Evolutionary conservation across 2,113 vertebrate genomes (phyloP), one percentile per base, ranked within the genome.

Genomic region (Thalassarche chlororhynchos): DNA sequence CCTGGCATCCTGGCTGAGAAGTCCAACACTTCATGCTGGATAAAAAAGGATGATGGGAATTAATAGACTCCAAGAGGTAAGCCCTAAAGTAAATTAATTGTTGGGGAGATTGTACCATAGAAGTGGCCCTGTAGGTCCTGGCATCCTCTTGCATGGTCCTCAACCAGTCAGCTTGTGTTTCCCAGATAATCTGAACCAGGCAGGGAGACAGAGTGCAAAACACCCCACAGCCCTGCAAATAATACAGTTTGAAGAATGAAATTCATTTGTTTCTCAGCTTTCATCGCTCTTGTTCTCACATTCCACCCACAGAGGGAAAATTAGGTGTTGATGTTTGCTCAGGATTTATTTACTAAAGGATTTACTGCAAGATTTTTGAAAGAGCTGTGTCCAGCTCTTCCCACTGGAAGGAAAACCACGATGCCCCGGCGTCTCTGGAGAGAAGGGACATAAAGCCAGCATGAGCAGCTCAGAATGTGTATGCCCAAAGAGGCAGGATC

Each of bases 251-350:
- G 54, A 78, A 72, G 55, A 72, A 88, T 2, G 5, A 44, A 90
- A 94, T 60, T 29, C 44, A 86, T 97, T 87, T 80, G 58, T 93
- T 91, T 86, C 93, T 88, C 89, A 81, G 78, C 82, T 90, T 96
- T 86, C 75, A 57, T 86, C 8, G 0, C 89, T 94, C 68, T 34
- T 9, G 25, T 90, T 95, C 89, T 92, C 82, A 81, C 88, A 36
- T 93, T 84, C 95, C 82, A 71, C 70, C 82, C 94, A 85, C 96
- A 87, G 66, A 88, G 55, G 78, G 82, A 88, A 96, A 93, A 96
- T 95, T 40, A 78, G 87, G 75, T 62, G 87, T 44, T 84, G 75
- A 76, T 52, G 42, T 90, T 84, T 42, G 34, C 82, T 71, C 13
- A 8, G 47, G 47, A 81, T 85, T 93, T 75, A 84, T 88, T 87